Conservation (phyloP, 2,113 vertebrate genomes). For the Lophura nycthemera region DNA sequence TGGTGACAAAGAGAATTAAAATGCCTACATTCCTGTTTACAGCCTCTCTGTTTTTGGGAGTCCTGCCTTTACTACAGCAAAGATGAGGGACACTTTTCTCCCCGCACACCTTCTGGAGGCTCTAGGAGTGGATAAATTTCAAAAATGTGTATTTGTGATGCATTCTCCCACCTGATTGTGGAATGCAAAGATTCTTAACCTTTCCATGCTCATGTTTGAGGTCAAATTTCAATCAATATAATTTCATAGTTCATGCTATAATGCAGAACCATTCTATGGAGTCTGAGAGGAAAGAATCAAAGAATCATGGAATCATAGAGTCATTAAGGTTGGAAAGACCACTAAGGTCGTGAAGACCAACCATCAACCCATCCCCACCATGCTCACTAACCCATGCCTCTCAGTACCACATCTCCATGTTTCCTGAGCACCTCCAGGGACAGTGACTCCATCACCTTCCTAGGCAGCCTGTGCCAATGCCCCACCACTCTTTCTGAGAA, state of each 20-base stretch:
- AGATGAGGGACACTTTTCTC: conserved; percentile 6
- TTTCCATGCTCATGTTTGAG: background rate
- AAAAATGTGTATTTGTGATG: conserved; percentile 15
- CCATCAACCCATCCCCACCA: too few species aligned
- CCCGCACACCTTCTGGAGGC: background rate
- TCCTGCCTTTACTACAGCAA: background rate
- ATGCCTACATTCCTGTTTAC: background rate
- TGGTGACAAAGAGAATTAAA: conserved; percentile 1
- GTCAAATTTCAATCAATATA: background rate
- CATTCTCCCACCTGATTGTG: background rate
- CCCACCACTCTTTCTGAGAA: too few species aligned
- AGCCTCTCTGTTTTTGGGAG: background rate
- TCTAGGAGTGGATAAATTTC: conserved; percentile 8
- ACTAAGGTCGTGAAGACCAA: too few species aligned
- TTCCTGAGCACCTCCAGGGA: too few species aligned
- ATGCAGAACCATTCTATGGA: background rate
- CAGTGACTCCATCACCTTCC: too few species aligned
- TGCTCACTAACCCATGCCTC: too few species aligned
- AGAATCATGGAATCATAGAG: too few species aligned
- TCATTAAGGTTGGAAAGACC: too few species aligned
- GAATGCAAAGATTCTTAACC: background rate
- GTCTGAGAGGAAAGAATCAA: background rate
- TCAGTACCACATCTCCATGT: too few species aligned
- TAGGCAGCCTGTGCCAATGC: too few species aligned
- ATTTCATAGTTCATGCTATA: background rate